Evolutionary conservation across 2,797 vertebrate genomes (phyloP).

Genomic region (Petrocephalus sullivani): DNA sequence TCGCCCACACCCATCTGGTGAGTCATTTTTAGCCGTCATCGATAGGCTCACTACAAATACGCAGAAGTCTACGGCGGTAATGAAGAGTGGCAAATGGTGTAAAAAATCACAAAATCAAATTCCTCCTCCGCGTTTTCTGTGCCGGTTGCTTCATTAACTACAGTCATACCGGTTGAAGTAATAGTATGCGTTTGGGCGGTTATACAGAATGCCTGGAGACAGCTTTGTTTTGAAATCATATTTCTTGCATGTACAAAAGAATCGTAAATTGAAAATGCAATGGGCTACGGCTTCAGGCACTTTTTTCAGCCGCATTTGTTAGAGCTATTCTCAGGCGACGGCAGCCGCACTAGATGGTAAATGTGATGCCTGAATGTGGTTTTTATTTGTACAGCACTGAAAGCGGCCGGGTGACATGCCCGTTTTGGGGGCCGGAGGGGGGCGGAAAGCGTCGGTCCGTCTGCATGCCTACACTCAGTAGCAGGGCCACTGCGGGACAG

Average conservation of each 20-base stretch:
- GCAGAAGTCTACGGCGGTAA: background rate
- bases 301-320: background rate
- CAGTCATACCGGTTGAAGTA: background rate
- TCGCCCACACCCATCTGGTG: conserved; percentile 10
- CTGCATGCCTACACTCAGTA: conserved; percentile 19
- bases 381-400: background rate
- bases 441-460: background rate
- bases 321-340: background rate
- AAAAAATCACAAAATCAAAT: background rate
- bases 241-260: background rate
- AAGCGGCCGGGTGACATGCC: background rate
- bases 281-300: background rate
- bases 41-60: background rate
- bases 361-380: background rate
- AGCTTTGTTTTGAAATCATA: background rate
- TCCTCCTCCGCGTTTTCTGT: background rate
- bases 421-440: background rate
- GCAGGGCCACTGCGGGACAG: no score
- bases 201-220: background rate
- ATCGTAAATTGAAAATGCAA: background rate
- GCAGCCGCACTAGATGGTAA: background rate
- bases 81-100: background rate
- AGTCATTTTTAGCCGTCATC: conserved; percentile 7
- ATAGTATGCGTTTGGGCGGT: background rate
- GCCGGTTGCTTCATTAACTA: background rate